Percentiles rank a stretch among this genome's conserved stretches.
Evolutionary conservation across 2,888 invertebrate species (phyloP).

Genomic region (Dynastes maya): DNA sequence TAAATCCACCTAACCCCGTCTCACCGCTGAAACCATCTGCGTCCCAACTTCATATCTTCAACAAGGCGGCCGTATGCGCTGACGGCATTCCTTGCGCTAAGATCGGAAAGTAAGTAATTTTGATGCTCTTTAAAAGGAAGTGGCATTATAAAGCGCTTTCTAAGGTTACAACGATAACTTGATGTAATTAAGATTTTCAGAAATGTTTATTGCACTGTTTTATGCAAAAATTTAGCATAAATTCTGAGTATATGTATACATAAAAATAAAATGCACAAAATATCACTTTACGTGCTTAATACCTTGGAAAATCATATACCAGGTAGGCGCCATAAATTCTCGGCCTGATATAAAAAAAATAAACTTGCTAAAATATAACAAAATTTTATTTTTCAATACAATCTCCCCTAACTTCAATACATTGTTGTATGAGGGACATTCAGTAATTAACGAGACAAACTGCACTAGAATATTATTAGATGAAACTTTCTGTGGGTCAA

Average conservation of each 20-base stretch:
- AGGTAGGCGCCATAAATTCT: no score
- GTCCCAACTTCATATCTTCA: conserved; percentile 79
- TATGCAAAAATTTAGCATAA: background rate
- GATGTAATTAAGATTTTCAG: background rate
- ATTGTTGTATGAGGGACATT: no score
- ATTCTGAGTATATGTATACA: background rate
- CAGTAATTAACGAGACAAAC: no score
- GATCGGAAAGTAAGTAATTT: conserved; percentile 80
- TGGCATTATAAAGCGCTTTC: background rate
- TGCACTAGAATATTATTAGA: no score
- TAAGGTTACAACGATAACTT: background rate
- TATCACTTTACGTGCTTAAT: background rate
- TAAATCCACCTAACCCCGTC: conserved; percentile 79
- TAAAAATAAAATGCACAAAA: background rate
- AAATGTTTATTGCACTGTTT: background rate
- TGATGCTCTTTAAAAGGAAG: background rate
- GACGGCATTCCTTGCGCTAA: conserved; percentile 84
- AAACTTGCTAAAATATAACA: no score
- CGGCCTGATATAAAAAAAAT: no score
- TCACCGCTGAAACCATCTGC: conserved; percentile 77
- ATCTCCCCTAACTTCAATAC: no score
- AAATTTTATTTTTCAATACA: no score
- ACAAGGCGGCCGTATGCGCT: conserved; percentile 83
- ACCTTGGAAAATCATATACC: no score
- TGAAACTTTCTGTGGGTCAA: no score